A percentile compares a stretch with the other conserved stretches of the same genome.
Conservation (phyloP, 1,140 invertebrate species). For the Wiebesia pumilae region DNA sequence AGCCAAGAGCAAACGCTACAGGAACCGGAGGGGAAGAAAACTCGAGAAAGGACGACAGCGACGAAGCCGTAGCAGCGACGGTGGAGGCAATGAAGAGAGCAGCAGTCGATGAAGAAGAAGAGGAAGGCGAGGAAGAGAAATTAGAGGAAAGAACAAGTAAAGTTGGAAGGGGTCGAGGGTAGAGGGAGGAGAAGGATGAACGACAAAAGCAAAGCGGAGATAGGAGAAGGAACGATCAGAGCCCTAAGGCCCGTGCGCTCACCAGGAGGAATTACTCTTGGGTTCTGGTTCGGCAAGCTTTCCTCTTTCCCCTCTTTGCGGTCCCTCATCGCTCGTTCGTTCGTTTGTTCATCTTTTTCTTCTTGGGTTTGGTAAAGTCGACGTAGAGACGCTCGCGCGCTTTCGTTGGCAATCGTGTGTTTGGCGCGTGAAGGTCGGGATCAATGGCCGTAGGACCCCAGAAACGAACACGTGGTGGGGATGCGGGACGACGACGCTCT, state of each 20-base stretch:
- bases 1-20: constrained; percentile 55
- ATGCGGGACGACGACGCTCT: constrained; percentile 49
- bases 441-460: constrained; percentile 75
- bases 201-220: constrained; percentile 45
- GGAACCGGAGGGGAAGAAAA: constrained; percentile 34
- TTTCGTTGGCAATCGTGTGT: constrained; percentile 73
- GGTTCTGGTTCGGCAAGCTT: constrained; percentile 62
- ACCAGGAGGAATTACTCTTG: constrained; percentile 41
- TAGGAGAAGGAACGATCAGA: constrained; percentile 27
- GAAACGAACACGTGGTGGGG: constrained; percentile 50
- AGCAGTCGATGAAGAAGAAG: background rate
- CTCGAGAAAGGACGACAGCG: background rate
- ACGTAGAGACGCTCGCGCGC: constrained; percentile 60
- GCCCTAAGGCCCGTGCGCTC: constrained; percentile 51
- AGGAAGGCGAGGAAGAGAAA: constrained; percentile 16
- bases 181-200: constrained; percentile 39
- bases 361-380: constrained; percentile 60
- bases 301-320: background rate
- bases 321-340: background rate
- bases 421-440: constrained; percentile 75
- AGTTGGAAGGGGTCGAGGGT: constrained; percentile 3
- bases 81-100: background rate
- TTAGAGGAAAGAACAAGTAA: constrained; percentile 22
- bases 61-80: constrained; percentile 25
- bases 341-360: constrained; percentile 8